A percentile compares a stretch with the other conserved stretches of the same genome.
Evolutionary conservation across 2,113 vertebrate species (phyloP).

Genomic region (Suricata suricatta): DNA sequence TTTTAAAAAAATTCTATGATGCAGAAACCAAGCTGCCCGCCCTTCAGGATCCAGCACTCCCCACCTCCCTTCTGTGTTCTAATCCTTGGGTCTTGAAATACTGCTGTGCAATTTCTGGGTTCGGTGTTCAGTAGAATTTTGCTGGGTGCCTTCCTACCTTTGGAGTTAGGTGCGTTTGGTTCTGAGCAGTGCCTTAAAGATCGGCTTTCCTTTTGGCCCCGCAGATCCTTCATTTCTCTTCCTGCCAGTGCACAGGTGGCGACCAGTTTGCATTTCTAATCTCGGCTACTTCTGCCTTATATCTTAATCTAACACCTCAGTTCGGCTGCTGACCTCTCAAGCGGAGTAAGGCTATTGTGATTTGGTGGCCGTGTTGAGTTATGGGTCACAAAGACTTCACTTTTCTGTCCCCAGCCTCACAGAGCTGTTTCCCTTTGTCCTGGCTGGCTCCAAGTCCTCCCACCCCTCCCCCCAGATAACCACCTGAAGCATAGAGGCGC

Average conservation of each 20-base stretch:
- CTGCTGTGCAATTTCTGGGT: not conserved
- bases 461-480: not conserved
- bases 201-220: not conserved
- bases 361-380: not conserved
- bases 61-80: not conserved
- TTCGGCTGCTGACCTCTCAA: not conserved
- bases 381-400: not conserved
- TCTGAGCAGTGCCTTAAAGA: not conserved
- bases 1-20: constrained; percentile 57
- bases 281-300: not conserved
- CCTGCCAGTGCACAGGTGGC: not conserved
- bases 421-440: not conserved
- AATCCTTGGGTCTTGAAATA: not conserved
- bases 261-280: not conserved
- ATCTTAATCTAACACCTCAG: not conserved
- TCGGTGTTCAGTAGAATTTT: not conserved
- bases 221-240: not conserved
- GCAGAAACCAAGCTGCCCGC: constrained; percentile 32
- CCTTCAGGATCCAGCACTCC: constrained; percentile 26
- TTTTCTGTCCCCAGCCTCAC: not conserved
- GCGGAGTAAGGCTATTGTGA: not conserved
- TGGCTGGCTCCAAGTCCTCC: not conserved
- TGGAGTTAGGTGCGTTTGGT: not conserved
- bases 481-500: not conserved
- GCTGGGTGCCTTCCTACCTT: not conserved